phyloP scores from a whole-genome alignment of 2,113 vertebrate species.

The Labeo rohita region DNA sequence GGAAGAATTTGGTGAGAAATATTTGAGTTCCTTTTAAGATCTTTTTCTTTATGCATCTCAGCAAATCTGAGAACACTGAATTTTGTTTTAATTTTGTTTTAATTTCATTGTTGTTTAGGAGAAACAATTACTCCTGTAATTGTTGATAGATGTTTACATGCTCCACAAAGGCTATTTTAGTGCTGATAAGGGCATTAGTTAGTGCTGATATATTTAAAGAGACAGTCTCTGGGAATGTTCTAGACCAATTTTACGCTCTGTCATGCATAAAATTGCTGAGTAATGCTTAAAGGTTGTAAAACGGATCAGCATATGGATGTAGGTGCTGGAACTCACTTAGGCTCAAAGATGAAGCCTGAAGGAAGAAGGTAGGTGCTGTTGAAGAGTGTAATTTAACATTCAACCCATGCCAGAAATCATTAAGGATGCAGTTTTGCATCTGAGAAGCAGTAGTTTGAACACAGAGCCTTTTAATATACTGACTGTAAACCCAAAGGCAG shows the following conservation, averaged over 20 bases:
- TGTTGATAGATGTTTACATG: background rate
- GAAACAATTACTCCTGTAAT: background rate
- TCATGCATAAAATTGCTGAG: background rate
- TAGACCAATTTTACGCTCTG: slow-evolving; percentile 4
- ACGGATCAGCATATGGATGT: background rate
- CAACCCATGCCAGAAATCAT: background rate
- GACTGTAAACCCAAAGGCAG: background rate
- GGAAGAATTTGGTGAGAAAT: background rate
- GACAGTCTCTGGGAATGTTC: slow-evolving; percentile 16
- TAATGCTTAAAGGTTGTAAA: slow-evolving; percentile 1
- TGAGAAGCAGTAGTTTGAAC: background rate
- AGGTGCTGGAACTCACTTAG: background rate
- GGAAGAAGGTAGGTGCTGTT: background rate
- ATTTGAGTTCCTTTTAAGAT: background rate
- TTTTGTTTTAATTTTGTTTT: background rate
- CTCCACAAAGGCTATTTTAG: slow-evolving; percentile 31
- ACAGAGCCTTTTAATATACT: background rate
- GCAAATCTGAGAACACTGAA: background rate
- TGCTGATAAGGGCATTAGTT: slow-evolving; percentile 32
- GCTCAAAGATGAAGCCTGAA: background rate
- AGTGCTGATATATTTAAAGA: slow-evolving; percentile 8
- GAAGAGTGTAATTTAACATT: background rate
- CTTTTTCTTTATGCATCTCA: background rate
- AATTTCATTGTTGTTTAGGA: background rate
- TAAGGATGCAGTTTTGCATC: background rate